These are phyloP conservation scores for Zaprionus gabonicus DNA, from an alignment of 1,140 invertebrate genomes.

Conservation along the genomic window DNA sequence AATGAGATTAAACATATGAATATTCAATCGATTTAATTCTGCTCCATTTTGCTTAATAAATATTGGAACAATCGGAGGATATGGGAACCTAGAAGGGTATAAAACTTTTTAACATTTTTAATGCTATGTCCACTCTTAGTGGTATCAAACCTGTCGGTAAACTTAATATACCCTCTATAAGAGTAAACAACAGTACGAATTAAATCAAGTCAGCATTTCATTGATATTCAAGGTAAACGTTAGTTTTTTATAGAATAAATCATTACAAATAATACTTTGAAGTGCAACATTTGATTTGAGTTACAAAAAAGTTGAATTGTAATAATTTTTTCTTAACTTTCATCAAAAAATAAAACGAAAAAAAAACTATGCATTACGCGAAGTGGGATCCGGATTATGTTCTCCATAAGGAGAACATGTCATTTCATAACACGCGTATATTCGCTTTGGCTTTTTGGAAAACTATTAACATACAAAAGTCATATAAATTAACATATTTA, in stretches of 20 bases:
- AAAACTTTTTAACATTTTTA: too few species aligned
- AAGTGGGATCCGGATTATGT: slow-evolving; percentile 1
- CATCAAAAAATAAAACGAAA: not conserved
- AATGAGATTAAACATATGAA: too few species aligned
- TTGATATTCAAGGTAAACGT: not conserved
- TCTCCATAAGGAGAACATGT: slow-evolving; percentile 1
- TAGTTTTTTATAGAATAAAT: not conserved
- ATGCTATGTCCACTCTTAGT: too few species aligned
- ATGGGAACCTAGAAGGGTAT: too few species aligned
- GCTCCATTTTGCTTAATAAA: too few species aligned
- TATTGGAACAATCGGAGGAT: too few species aligned
- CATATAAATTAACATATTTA: slow-evolving; percentile 3
- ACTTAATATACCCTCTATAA: too few species aligned
- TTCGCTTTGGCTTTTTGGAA: slow-evolving; percentile 18
- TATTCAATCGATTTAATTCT: too few species aligned
- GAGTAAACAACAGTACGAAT: not conserved
- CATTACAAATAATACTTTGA: not conserved
- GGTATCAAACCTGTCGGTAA: too few species aligned
- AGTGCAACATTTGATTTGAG: not conserved
- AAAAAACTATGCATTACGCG: slow-evolving; percentile 6
- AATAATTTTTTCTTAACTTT: not conserved
- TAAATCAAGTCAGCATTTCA: not conserved
- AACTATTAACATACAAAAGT: slow-evolving; percentile 14
- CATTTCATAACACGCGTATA: not conserved
- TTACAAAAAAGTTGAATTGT: not conserved